Percentiles rank a stretch among this genome's conserved stretches.
These are phyloP conservation scores for Euphydryas editha DNA, from an alignment of 2,888 invertebrate genomes.

Conservation along the genomic window DNA sequence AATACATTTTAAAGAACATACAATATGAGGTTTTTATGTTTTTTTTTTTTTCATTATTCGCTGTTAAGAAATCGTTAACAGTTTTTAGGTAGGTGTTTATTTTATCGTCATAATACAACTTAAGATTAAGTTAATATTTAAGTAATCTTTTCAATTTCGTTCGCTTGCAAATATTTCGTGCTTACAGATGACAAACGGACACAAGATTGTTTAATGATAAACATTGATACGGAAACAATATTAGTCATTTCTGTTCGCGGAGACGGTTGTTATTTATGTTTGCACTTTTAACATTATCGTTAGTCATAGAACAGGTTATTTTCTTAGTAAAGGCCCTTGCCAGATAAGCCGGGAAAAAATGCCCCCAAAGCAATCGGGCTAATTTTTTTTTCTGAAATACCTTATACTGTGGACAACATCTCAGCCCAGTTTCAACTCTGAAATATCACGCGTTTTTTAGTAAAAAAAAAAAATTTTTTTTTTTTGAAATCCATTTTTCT, in stretches of 20 bases:
- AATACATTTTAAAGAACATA: background rate
- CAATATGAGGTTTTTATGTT: background rate
- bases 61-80: no score
- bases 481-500: no score
- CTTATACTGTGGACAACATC: no score
- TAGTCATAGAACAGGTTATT: conserved; percentile 13
- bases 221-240: background rate
- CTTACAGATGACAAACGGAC: background rate
- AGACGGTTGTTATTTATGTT: conserved; percentile 17
- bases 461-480: no score
- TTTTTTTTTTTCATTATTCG: background rate
- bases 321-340: no score
- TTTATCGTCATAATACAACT: no score
- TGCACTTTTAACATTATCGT: conserved; percentile 12
- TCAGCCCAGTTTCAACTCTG: no score
- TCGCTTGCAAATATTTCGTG: background rate
- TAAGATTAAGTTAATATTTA: background rate
- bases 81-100: no score
- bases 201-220: background rate
- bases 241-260: background rate
- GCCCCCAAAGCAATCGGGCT: no score
- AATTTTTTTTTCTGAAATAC: no score
- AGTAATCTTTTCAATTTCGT: background rate
- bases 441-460: no score
- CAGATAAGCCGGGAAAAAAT: no score